Evolutionary conservation across 2,888 invertebrate genomes (phyloP).

Genomic region (Glaucopsyche alexis): DNA sequence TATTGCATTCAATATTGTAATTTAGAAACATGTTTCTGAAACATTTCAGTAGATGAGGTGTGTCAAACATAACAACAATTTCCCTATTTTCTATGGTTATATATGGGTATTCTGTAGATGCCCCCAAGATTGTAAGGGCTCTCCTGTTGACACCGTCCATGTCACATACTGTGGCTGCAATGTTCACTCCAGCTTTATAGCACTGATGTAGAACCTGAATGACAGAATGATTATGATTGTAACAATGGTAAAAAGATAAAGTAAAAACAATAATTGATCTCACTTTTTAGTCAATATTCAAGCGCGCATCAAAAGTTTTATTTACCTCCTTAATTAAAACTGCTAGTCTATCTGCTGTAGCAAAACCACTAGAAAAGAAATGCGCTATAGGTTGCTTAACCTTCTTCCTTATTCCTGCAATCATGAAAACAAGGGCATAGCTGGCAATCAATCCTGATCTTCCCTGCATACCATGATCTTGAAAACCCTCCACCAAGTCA

Average conservation of each 20-base stretch:
- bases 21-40: constrained; percentile 37
- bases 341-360: constrained; percentile 12
- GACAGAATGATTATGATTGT: not conserved
- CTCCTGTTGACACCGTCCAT: not conserved
- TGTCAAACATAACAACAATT: constrained; percentile 32
- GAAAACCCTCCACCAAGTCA: not conserved
- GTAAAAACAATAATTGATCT: not conserved
- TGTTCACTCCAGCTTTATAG: not conserved
- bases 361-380: constrained; percentile 7
- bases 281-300: no score
- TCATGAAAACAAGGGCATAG: constrained; percentile 26
- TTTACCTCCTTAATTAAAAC: no score
- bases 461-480: constrained; percentile 11
- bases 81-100: constrained; percentile 30
- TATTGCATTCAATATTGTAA: constrained; percentile 37
- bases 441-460: not conserved
- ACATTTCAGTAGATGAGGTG: constrained; percentile 34
- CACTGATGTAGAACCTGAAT: constrained; percentile 22
- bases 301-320: no score
- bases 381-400: not conserved
- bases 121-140: not conserved
- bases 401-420: constrained; percentile 11
- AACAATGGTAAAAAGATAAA: not conserved
- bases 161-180: not conserved
- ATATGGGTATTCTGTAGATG: constrained; percentile 16